Evolutionary conservation across 2,113 vertebrate species (phyloP), one percentile per base, ranked within the genome.

Genomic region (Atherinomorus stipes): DNA sequence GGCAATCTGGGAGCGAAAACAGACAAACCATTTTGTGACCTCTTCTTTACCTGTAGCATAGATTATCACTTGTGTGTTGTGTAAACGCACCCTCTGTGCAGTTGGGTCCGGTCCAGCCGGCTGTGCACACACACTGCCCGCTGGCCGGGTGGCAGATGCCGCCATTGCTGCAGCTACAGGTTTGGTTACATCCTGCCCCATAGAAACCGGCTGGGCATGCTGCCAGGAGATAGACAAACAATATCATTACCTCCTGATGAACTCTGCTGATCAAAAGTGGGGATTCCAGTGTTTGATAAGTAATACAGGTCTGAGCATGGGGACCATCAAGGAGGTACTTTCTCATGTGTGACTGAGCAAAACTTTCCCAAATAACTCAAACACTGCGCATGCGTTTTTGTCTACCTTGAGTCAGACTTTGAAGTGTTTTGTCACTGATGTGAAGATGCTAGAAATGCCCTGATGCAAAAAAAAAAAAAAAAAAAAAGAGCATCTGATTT

Each of bases 61-160:
- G 47, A n/a, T 21, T 16, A 60, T 42, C 13, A 26, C 49, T 50
- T 42, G 13, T 18, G 1, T 50, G 54, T 23, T 49, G 12, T 19
- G 50, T 62, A 13, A 70, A 53, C 75, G 92, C 90, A 99, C 97
- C 94, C 85, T 95, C 90, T 78, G 94, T 89, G 89, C 98, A 99
- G 50, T 75, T 87, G 78, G 92, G 71, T 50, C 97, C 98, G 0
- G 15, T 96, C 97, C 97, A 99, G 1, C 98, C 96, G 0, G 94
- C 88, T 0, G 86, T 64, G 25, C 98, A 99, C 78, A 34, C 86
- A 75, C 98, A 99, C 28, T 21, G 93, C 31, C 97, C 97, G 0
- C 78, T 95, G 65, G 93, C 44, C 0, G 92, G 94, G 89, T 95
- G 79, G 79, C 97, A 99, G 71, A 92, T 84, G 18, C 95, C 96